Conservation (phyloP, 64 coral and sea anemone species). For the Actinia equina region DNA sequence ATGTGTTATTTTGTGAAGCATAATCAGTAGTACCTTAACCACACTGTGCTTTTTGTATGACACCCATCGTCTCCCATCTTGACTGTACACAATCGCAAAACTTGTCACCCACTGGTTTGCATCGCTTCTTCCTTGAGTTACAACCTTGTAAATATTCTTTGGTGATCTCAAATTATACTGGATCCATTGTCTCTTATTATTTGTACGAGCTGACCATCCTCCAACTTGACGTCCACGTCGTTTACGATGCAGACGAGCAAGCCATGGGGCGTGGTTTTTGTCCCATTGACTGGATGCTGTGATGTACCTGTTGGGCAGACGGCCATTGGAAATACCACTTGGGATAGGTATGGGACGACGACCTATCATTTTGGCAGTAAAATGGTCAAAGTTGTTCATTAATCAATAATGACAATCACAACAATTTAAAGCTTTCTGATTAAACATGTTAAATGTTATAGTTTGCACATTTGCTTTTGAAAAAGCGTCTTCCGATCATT, state of each 20-base stretch:
- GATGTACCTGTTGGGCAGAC: slow-evolving; percentile 49
- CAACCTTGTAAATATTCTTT: slow-evolving; percentile 55
- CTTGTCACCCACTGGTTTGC: slow-evolving; percentile 62
- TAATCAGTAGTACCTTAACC: not conserved
- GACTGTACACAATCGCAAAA: slow-evolving; percentile 58
- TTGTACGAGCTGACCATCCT: slow-evolving; percentile 20
- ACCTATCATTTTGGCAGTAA: too few species aligned
- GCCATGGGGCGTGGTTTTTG: slow-evolving; percentile 48
- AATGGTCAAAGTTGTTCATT: too few species aligned
- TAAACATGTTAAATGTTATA: not conserved
- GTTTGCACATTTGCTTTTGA: too few species aligned
- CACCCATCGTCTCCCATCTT: slow-evolving; percentile 62
- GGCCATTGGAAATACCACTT: slow-evolving; percentile 52
- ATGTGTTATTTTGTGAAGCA: too few species aligned
- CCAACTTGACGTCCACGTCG: slow-evolving; percentile 10
- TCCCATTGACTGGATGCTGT: slow-evolving; percentile 70
- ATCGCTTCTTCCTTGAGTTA: slow-evolving; percentile 58
- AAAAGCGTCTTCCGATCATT: too few species aligned
- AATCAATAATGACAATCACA: too few species aligned
- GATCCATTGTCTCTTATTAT: slow-evolving; percentile 63
- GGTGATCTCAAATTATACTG: slow-evolving; percentile 51
- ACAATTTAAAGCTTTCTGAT: too few species aligned
- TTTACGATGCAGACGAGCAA: slow-evolving; percentile 53
- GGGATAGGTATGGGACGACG: not conserved
- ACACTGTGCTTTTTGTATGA: slow-evolving; percentile 52